These are phyloP conservation scores for Nemurella pictetii DNA, from an alignment of 2,888 invertebrate species.

Conservation along the genomic window DNA sequence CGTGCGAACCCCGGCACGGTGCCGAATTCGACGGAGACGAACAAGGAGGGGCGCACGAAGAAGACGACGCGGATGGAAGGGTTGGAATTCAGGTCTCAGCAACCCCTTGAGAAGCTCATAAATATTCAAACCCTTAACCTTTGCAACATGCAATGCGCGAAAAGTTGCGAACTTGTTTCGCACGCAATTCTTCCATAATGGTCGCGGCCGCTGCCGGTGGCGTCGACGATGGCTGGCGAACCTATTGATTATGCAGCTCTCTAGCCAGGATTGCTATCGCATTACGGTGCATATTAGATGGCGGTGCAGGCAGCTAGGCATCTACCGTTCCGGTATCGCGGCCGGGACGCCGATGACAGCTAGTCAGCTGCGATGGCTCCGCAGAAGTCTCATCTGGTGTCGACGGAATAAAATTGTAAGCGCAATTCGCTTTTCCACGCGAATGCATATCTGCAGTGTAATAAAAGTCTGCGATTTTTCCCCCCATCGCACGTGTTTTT, in stretches of 20 bases:
- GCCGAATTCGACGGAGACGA: background rate
- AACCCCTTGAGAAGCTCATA: background rate
- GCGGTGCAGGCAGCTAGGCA: background rate
- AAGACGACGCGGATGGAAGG: background rate
- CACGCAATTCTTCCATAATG: constrained; percentile 24
- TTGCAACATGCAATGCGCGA: constrained; percentile 24
- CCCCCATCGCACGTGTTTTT: background rate
- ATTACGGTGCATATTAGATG: background rate
- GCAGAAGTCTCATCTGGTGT: background rate
- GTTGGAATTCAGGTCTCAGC: background rate
- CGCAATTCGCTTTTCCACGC: background rate
- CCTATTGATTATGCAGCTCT: constrained; percentile 15
- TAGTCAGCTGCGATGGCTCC: background rate
- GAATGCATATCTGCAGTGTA: background rate
- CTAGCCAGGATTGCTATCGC: background rate
- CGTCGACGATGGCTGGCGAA: background rate
- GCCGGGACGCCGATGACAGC: background rate
- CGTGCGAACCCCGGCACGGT: background rate
- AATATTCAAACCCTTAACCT: constrained; percentile 20
- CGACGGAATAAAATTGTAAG: background rate
- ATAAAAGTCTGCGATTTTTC: background rate
- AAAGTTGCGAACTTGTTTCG: constrained; percentile 24
- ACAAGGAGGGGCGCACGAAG: background rate
- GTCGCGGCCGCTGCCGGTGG: background rate
- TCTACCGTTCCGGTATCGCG: background rate